Evolutionary conservation across 2,797 vertebrate genomes (phyloP), one percentile per base, ranked within the genome.

Genomic region (Trachops cirrhosus): DNA sequence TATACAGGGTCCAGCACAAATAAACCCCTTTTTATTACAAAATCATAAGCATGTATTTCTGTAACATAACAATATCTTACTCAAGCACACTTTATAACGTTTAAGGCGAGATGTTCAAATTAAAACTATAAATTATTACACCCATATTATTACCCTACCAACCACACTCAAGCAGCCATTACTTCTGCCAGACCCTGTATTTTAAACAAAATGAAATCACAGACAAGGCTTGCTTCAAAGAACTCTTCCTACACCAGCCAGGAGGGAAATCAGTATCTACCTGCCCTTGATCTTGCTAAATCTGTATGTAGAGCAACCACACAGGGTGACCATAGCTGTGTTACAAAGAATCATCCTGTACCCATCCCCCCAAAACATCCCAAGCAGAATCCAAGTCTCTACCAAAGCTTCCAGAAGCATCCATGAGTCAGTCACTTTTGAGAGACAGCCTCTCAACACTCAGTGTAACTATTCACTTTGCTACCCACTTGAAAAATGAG

Each of bases 401-500:
- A 26, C 29, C 67, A 86, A 96, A 93, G 48, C 48, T 78, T 93
- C 77, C 85, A 95, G 84, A 96, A 94, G 29, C 62, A 96, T 70
- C 78, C 37, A 50, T 46, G 52, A 95, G 67, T 89, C 57, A 86
- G 70, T 86, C 82, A 78, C 9, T 34, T 52, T 75, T 79, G 67
- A 93, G 34, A 16, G n/a, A 50, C 24, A 83, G 41, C 34, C 74
- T 92, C 67, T 80, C 21, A 70, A 68, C 39, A 67, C 37, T 90
- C 75, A 85, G 84, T 41, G 84, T 24, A 77, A 88, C 46, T 83
- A 79, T 44, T 93, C 84, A 87, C 71, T 46, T 82, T 85, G 44
- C 50, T 68, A 89, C 18, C 41, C 37, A 88, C n/a, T 44, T 64
- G 46, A 93, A 96, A 94, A 94, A 62, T 82, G 46, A 96, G 74